Percentiles rank a stretch among this genome's conserved stretches.
phyloP scores from a whole-genome alignment of 2,797 vertebrate species.

The Apodemus agrarius region DNA sequence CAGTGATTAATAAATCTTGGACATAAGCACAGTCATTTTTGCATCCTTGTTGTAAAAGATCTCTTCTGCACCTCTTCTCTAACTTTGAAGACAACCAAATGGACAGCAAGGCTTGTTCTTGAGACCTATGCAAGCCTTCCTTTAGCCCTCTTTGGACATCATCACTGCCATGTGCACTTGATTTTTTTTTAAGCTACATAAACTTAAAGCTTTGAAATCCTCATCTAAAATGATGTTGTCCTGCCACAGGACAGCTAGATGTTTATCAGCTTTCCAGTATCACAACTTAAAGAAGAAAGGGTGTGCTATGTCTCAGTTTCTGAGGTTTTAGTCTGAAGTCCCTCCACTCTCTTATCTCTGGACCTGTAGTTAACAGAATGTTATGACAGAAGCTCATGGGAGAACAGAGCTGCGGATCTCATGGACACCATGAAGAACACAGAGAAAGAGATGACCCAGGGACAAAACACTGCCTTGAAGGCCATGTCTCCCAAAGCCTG shows the following conservation, averaged over 20 bases:
- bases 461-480: no score
- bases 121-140: not conserved
- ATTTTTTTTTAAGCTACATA: not conserved
- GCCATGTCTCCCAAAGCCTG: not conserved
- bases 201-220: not conserved
- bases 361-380: not conserved
- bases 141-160: not conserved
- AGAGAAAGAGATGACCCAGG: not conserved
- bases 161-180: not conserved
- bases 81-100: not conserved
- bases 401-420: not conserved
- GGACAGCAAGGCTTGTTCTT: not conserved
- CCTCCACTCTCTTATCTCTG: not conserved
- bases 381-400: no score
- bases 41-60: not conserved
- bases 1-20: not conserved
- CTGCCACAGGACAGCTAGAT: not conserved
- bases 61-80: not conserved
- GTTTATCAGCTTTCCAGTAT: not conserved
- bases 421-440: not conserved
- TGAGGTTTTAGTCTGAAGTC: not conserved
- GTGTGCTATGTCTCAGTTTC: no score
- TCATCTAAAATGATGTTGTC: not conserved
- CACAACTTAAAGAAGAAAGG: not conserved
- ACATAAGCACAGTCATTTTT: not conserved